Percentiles rank a stretch among this genome's conserved stretches.
These are phyloP conservation scores for Mustelus asterias DNA, from an alignment of 2,113 vertebrate genomes.

Conservation along the genomic window DNA sequence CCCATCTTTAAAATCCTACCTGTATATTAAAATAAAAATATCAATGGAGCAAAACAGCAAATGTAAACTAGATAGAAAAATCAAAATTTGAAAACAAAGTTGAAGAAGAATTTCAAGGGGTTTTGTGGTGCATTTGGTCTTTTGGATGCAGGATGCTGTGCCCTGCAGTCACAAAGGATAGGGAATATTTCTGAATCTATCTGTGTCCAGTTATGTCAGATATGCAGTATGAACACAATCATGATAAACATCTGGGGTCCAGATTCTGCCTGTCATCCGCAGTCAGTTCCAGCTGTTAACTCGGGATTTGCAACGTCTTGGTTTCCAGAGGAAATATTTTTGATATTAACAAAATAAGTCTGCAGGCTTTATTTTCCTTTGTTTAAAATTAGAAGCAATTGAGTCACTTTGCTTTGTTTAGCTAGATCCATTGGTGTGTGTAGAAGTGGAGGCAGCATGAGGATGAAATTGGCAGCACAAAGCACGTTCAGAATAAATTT, in stretches of 20 bases:
- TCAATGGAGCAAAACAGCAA: background rate
- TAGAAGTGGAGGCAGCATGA: background rate
- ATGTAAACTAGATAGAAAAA: background rate
- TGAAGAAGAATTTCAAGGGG: background rate
- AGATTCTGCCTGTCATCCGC: conserved; percentile 5
- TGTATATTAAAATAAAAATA: background rate
- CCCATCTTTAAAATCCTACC: background rate
- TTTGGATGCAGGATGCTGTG: background rate
- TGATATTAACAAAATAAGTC: background rate
- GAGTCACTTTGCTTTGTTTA: background rate
- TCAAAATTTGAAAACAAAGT: background rate
- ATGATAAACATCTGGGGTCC: conserved; percentile 9
- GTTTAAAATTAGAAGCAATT: background rate
- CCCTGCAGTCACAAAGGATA: conserved; percentile 12
- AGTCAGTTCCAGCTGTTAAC: background rate
- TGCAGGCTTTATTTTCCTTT: background rate
- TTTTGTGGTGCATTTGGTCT: background rate
- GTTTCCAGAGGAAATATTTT: background rate
- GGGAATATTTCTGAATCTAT: background rate
- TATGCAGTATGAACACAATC: background rate
- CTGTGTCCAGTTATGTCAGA: background rate
- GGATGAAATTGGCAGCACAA: background rate
- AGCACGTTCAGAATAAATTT: background rate
- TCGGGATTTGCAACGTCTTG: background rate
- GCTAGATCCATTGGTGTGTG: background rate